Percentiles rank a stretch among this genome's conserved stretches.
phyloP scores from a whole-genome alignment of 2,888 invertebrate genomes.

The Eupithecia exiguata region DNA sequence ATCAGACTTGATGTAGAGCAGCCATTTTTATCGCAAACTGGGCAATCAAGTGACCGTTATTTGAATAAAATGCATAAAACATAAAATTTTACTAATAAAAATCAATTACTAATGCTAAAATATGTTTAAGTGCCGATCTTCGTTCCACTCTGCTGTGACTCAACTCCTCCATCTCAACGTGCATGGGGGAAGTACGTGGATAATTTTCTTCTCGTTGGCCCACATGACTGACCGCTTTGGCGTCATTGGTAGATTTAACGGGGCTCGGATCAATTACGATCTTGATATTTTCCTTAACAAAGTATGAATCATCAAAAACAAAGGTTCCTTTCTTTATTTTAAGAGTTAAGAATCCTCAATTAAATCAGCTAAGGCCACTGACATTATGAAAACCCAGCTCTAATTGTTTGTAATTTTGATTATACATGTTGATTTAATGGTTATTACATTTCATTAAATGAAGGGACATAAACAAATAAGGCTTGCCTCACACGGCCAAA shows the following conservation, averaged over 20 bases:
- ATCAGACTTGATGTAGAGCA: slow-evolving; percentile 10
- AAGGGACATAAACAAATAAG: neutral
- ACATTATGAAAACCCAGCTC: slow-evolving; percentile 17
- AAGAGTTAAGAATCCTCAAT: slow-evolving; percentile 16
- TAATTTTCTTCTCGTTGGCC: slow-evolving; percentile 57
- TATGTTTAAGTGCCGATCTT: neutral
- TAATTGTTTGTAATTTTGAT: slow-evolving; percentile 21
- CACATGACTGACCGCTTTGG: slow-evolving; percentile 59
- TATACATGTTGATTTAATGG: neutral
- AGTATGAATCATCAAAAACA: slow-evolving; percentile 48
- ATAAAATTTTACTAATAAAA: slow-evolving; percentile 2
- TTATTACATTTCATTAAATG: neutral
- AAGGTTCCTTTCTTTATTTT: slow-evolving; percentile 34
- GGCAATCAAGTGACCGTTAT: slow-evolving; percentile 1
- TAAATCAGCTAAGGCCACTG: slow-evolving; percentile 27
- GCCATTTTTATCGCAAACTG: slow-evolving; percentile 10
- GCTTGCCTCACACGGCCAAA: neutral
- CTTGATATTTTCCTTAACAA: slow-evolving; percentile 45
- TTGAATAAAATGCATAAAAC: slow-evolving; percentile 4
- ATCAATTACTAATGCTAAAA: neutral
- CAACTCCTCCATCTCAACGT: slow-evolving; percentile 60
- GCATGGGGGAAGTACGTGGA: slow-evolving; percentile 73
- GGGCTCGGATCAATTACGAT: slow-evolving; percentile 40
- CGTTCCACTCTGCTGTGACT: slow-evolving; percentile 56
- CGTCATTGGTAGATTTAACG: slow-evolving; percentile 56